Conservation (phyloP, 1,140 invertebrate genomes). For the Drosophila gunungcola region DNA sequence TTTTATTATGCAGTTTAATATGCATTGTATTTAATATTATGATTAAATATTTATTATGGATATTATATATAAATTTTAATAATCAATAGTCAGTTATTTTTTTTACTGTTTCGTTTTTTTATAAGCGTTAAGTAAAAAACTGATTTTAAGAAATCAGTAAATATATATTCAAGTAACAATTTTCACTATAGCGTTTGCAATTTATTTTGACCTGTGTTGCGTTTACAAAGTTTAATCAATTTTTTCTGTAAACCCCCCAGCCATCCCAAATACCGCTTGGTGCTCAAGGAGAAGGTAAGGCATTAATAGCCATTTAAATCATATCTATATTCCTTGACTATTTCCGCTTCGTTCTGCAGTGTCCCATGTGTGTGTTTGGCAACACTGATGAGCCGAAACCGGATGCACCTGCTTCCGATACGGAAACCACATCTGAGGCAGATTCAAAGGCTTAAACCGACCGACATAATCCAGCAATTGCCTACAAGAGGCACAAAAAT, state of each 20-base stretch:
- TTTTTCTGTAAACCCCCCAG: slow-evolving; percentile 75
- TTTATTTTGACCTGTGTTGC: no score
- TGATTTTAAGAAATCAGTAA: no score
- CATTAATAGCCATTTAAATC: not conserved
- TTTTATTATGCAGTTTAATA: no score
- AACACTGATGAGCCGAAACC: slow-evolving; percentile 72
- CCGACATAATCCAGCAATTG: slow-evolving; percentile 44
- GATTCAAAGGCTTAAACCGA: slow-evolving; percentile 67
- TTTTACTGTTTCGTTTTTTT: no score
- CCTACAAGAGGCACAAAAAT: slow-evolving; percentile 55
- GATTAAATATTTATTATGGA: no score
- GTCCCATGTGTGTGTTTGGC: slow-evolving; percentile 88
- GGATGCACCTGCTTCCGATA: slow-evolving; percentile 85
- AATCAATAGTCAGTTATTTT: no score
- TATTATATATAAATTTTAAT: no score
- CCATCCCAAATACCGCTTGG: slow-evolving; percentile 91
- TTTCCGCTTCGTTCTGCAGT: slow-evolving; percentile 74
- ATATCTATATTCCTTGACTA: not conserved
- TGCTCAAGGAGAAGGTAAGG: slow-evolving; percentile 87
- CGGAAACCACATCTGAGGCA: slow-evolving; percentile 79
- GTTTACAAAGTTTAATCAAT: not conserved
- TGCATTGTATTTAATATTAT: no score
- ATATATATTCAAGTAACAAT: no score
- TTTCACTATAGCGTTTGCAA: not conserved
- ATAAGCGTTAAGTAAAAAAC: no score